Evolutionary conservation across 1,140 invertebrate species (phyloP).

Genomic region (Euwallacea similis): DNA sequence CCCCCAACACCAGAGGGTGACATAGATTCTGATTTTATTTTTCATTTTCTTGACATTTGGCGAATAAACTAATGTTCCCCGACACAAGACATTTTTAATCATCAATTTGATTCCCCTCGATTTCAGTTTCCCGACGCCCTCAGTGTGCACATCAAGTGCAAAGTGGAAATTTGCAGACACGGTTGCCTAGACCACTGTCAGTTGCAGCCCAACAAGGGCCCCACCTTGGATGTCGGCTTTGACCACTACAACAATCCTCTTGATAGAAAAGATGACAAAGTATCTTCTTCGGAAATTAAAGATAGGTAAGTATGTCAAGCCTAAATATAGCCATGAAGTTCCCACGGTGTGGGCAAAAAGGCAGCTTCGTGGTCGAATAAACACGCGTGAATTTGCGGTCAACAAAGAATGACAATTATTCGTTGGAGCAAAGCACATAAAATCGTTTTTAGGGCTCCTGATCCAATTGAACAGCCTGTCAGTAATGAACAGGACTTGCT

Average conservation of each 20-base stretch:
- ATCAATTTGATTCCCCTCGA: not conserved
- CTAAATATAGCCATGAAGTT: not conserved
- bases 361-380: not conserved
- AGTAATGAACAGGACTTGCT: conserved; percentile 51
- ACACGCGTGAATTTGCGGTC: not conserved
- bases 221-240: conserved; percentile 43
- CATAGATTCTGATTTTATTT: no score
- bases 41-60: no score
- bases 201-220: conserved; percentile 56
- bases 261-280: conserved; percentile 62
- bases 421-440: not conserved
- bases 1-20: no score
- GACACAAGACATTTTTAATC: no score
- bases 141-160: conserved; percentile 92
- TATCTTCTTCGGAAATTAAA: conserved; percentile 32
- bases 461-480: conserved; percentile 36
- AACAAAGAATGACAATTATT: not conserved
- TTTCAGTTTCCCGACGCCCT: conserved; percentile 82
- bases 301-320: conserved; percentile 17
- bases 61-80: no score
- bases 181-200: conserved; percentile 89
- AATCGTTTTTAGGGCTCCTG: conserved; percentile 20
- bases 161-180: conserved; percentile 85
- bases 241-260: conserved; percentile 51
- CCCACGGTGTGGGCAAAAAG: not conserved